Conservation (phyloP, 2,888 invertebrate species). For the Sinopyrophorus schimmeli region DNA sequence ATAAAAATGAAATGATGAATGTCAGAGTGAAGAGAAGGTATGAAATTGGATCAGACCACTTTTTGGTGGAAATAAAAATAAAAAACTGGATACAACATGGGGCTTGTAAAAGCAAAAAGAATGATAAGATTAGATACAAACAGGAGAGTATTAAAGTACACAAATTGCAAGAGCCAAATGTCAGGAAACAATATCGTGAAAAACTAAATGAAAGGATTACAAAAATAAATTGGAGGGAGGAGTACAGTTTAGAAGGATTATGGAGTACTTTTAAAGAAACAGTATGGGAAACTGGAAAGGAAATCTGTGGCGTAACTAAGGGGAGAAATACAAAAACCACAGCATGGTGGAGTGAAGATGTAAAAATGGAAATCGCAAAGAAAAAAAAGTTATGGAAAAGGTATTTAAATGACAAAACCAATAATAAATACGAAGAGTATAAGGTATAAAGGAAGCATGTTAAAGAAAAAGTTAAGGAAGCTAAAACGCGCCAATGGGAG, state of each 20-base stretch:
- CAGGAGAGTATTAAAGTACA: background rate
- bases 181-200: slow-evolving; percentile 1
- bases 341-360: slow-evolving; percentile 15
- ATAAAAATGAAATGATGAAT: too few relatives aligned
- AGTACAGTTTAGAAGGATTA: background rate
- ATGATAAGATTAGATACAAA: background rate
- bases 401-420: slow-evolving; percentile 5
- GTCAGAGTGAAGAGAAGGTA: too few relatives aligned
- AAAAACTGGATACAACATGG: background rate
- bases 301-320: slow-evolving; percentile 6
- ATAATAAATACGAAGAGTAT: slow-evolving; percentile 4
- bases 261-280: background rate
- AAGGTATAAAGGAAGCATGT: slow-evolving; percentile 6
- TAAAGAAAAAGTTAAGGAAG: slow-evolving; percentile 7
- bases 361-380: slow-evolving; percentile 7
- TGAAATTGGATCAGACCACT: too few relatives aligned
- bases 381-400: slow-evolving; percentile 13
- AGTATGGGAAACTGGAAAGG: background rate
- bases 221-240: slow-evolving; percentile 4
- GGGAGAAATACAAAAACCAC: slow-evolving; percentile 5
- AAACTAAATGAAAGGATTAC: slow-evolving; percentile 3
- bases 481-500: slow-evolving; percentile 12
- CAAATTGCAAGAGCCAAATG: slow-evolving; percentile 2
- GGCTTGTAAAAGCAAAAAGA: background rate
- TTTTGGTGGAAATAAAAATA: too few relatives aligned